Evolutionary conservation across 2,888 invertebrate species (phyloP), one percentile per base, ranked within the genome.

Genomic region (Anarsia innoxiella): DNA sequence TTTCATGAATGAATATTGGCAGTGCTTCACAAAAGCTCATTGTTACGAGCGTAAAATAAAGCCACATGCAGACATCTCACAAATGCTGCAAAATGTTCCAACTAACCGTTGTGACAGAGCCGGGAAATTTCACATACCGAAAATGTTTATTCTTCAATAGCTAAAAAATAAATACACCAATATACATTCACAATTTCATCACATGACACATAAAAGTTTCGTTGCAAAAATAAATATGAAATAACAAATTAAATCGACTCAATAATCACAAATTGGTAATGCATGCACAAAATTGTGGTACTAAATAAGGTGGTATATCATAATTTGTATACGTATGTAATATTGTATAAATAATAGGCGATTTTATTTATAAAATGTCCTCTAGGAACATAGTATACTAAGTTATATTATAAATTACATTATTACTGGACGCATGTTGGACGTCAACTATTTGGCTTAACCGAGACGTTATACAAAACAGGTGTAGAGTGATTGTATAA

Each of bases 121-220:
- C 85, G 56, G 85, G 85, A 70, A 84, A 83, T 80, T 83, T 82
- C 75, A 84, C 82, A 84, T 85, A 85, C 73, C 85, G 84, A 82
- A 83, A 86, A 83, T 83, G 82, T 66, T 82, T 82, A 79, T 80
- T 84, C 80, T 83, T 79, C 80, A 84, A 79, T 55, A 79, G 79
- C 80, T 83, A 83, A 82, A 83, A 82, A 78, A 77, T 76, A 79
- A 80, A 82, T 75, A 79, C 69, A 85, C 69, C 76, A 78, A 79
- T 82, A 76, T 74, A 78, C 79, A 88, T 88, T 68, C 75, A 78
- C 66, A 65, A 58, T 30, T n/a, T 39, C 25, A 16, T 13, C 23
- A 23, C 26, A 46, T 51, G 36, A 56, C 54, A 53, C 51, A 38
- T 50, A 40, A 46, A 54, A 44, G 47, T 46, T 35, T 23, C 47